A percentile compares a stretch with the other conserved stretches of the same genome.
These are phyloP conservation scores for Choristoneura fumiferana DNA, from an alignment of 1,140 invertebrate genomes.

Conservation along the genomic window DNA sequence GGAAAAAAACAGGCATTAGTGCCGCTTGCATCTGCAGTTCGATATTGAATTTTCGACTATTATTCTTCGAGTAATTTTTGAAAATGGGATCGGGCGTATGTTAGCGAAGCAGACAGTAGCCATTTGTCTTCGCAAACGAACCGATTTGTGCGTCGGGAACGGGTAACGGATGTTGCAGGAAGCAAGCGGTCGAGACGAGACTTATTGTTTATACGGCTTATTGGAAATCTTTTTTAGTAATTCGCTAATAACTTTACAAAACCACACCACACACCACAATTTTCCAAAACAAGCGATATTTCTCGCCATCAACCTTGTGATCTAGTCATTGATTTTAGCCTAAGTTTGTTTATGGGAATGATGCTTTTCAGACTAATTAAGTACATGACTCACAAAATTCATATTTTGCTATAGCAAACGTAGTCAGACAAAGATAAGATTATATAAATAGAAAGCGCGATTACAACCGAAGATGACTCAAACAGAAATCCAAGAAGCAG, in stretches of 20 bases:
- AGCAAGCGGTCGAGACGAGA: slow-evolving; percentile 57
- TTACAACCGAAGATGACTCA: too few species aligned
- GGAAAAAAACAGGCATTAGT: slow-evolving; percentile 40
- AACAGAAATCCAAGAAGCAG: neutral
- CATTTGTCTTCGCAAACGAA: slow-evolving; percentile 76
- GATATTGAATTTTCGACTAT: slow-evolving; percentile 61
- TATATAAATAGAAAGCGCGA: too few species aligned
- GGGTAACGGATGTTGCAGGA: slow-evolving; percentile 67
- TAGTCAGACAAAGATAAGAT: too few species aligned
- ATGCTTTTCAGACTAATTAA: too few species aligned
- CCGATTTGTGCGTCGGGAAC: slow-evolving; percentile 71
- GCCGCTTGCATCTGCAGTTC: slow-evolving; percentile 34
- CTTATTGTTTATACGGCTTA: slow-evolving; percentile 59
- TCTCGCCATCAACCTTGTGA: too few species aligned
- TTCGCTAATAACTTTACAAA: neutral
- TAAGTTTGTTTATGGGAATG: too few species aligned
- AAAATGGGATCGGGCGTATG: slow-evolving; percentile 57
- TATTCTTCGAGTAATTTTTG: slow-evolving; percentile 67
- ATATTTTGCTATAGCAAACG: too few species aligned
- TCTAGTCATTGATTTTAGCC: too few species aligned
- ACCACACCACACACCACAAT: too few species aligned
- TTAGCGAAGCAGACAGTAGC: slow-evolving; percentile 50
- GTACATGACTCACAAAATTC: too few species aligned
- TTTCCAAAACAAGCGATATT: too few species aligned
- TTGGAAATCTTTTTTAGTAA: slow-evolving; percentile 29